Percentiles rank a stretch among this genome's conserved stretches.
Evolutionary conservation across 2,888 invertebrate species (phyloP).

Genomic region (Folsomia candida): DNA sequence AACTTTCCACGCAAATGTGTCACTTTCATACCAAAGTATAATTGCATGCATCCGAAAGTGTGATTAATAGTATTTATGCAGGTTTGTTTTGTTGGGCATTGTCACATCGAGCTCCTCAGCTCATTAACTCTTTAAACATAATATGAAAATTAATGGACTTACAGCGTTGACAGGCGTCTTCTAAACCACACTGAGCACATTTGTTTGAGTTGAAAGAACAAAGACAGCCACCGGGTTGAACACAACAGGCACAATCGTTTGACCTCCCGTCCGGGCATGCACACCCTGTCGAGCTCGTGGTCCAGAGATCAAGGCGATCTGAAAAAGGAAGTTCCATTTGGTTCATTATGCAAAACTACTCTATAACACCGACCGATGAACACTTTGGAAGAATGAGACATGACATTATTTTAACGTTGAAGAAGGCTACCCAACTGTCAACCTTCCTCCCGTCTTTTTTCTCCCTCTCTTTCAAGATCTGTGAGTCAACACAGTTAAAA

Average conservation of each 20-base stretch:
- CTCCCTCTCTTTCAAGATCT: background rate
- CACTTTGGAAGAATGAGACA: background rate
- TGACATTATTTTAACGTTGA: background rate
- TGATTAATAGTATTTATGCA: too few relatives aligned
- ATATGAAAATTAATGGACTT: conserved; percentile 22
- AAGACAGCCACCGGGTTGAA: conserved; percentile 71
- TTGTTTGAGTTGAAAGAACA: conserved; percentile 70
- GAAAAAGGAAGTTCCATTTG: conserved; percentile 49
- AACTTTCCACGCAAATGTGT: too few relatives aligned
- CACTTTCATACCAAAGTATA: too few relatives aligned
- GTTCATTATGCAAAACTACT: background rate
- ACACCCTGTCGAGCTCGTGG: conserved; percentile 69
- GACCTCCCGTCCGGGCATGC: conserved; percentile 59
- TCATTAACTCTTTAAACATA: too few relatives aligned
- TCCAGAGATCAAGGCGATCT: conserved; percentile 79
- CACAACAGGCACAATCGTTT: conserved; percentile 68
- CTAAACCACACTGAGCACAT: conserved; percentile 74
- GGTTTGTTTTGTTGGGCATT: too few relatives aligned
- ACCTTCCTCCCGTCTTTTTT: too few relatives aligned
- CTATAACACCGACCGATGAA: too few relatives aligned
- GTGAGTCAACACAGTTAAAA: too few relatives aligned
- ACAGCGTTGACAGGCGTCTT: conserved; percentile 53
- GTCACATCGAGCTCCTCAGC: too few relatives aligned
- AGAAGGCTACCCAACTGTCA: background rate
- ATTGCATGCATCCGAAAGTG: too few relatives aligned